Conservation (phyloP, 2,888 invertebrate genomes). For the Orthonevra nobilis region DNA sequence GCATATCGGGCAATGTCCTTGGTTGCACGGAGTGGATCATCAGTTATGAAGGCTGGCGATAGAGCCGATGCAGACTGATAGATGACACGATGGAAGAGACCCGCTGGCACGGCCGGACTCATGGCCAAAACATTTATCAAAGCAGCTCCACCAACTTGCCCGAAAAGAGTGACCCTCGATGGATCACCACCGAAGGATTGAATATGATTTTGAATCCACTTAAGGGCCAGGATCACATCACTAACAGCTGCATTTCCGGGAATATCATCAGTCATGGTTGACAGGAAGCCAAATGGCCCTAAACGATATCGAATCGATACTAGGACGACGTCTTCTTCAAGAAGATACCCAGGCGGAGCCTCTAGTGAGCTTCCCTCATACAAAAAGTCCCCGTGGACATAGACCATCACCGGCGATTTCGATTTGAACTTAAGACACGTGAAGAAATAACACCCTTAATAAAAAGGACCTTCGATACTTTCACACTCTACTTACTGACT, state of each 20-base stretch:
- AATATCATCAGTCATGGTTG: slow-evolving; percentile 80
- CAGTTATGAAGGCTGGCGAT: slow-evolving; percentile 81
- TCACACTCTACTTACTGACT: slow-evolving; percentile 77
- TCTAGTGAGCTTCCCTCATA: slow-evolving; percentile 77
- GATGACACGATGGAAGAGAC: slow-evolving; percentile 81
- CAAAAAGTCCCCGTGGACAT: slow-evolving; percentile 80
- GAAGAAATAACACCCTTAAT: too few relatives aligned
- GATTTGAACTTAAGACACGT: slow-evolving; percentile 16
- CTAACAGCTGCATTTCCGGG: slow-evolving; percentile 82
- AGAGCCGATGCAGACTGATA: slow-evolving; percentile 81
- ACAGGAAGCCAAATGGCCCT: slow-evolving; percentile 82
- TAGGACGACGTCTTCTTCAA: slow-evolving; percentile 80
- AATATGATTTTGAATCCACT: slow-evolving; percentile 81
- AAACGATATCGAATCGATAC: slow-evolving; percentile 81
- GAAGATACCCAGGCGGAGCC: slow-evolving; percentile 78
- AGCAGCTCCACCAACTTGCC: slow-evolving; percentile 81
- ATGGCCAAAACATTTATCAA: slow-evolving; percentile 80
- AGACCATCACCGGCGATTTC: slow-evolving; percentile 79
- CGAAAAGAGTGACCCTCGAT: slow-evolving; percentile 81
- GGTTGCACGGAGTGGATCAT: slow-evolving; percentile 77
- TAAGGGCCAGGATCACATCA: slow-evolving; percentile 81
- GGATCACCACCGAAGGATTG: slow-evolving; percentile 81
- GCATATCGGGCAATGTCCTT: slow-evolving; percentile 77
- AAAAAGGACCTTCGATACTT: too few relatives aligned
- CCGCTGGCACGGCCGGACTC: slow-evolving; percentile 79